These are phyloP conservation scores for Anthoscopus minutus DNA, from an alignment of 2,113 vertebrate genomes.

Conservation along the genomic window DNA sequence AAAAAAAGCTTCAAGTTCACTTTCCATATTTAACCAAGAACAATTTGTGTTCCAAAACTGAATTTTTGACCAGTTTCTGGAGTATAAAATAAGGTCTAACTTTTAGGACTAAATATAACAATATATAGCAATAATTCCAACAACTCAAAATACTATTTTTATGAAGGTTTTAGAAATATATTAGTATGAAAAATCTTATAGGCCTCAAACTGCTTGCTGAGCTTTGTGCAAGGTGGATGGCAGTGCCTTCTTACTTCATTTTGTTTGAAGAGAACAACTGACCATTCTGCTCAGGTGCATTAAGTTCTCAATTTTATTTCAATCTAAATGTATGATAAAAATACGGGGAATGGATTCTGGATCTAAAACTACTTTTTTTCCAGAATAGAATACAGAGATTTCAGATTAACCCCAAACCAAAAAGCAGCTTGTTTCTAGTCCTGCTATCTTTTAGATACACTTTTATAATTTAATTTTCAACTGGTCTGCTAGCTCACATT, in stretches of 20 bases:
- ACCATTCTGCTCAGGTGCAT: not conserved
- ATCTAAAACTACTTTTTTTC: not conserved
- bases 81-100: not conserved
- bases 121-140: not conserved
- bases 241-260: not conserved
- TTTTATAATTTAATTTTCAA: not conserved
- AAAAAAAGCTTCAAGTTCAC: not conserved
- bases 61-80: not conserved
- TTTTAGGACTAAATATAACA: not conserved
- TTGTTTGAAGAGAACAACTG: rapidly evolving
- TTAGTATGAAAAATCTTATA: not conserved
- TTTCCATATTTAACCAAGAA: not conserved
- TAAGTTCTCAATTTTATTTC: not conserved
- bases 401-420: not conserved
- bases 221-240: not conserved
- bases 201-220: not conserved
- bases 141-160: not conserved
- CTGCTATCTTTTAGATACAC: not conserved
- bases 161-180: not conserved
- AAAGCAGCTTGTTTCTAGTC: not conserved
- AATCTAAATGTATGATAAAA: not conserved
- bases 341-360: not conserved
- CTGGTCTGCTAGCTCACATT: not conserved
- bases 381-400: not conserved
- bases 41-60: not conserved